These are phyloP conservation scores for Dinothrombium tinctorium DNA, from an alignment of 1,140 invertebrate genomes.

Conservation along the genomic window DNA sequence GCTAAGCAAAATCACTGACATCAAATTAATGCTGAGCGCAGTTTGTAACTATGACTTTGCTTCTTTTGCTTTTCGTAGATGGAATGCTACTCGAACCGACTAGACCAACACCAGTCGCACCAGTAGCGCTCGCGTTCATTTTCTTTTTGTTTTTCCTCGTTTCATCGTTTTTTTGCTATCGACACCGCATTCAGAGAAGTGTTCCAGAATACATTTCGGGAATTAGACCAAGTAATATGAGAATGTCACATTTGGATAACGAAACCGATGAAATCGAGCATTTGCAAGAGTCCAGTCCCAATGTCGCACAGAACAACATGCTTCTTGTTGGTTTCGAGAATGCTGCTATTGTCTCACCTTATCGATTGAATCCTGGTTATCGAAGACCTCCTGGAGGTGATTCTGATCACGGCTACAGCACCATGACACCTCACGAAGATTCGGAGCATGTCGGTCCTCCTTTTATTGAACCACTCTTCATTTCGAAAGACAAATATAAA, in stretches of 20 bases:
- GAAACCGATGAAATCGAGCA: constrained; percentile 26
- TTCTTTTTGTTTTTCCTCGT: constrained; percentile 33
- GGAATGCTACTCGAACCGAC: too few species aligned
- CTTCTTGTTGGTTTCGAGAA: constrained; percentile 24
- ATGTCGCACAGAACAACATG: constrained; percentile 22
- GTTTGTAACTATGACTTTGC: too few species aligned
- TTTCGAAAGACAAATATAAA: constrained; percentile 22
- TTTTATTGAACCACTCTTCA: constrained; percentile 34
- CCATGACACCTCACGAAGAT: constrained; percentile 78
- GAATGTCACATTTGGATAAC: constrained; percentile 24
- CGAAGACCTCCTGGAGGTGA: constrained; percentile 51
- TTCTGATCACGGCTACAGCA: constrained; percentile 80
- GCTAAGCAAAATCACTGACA: too few species aligned
- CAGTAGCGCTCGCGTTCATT: constrained; percentile 36
- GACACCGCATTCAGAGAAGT: constrained; percentile 24
- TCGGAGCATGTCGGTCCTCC: constrained; percentile 39
- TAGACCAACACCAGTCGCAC: too few species aligned
- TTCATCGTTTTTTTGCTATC: constrained; percentile 35
- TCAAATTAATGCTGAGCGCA: too few species aligned
- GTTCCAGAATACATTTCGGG: constrained; percentile 20
- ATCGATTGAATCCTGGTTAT: constrained; percentile 55
- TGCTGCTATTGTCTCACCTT: constrained; percentile 49
- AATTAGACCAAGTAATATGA: constrained; percentile 19
- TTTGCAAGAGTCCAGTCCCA: constrained; percentile 12
- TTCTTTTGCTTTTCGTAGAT: too few species aligned